Evolutionary conservation across 2,888 invertebrate genomes (phyloP).

Genomic region (Buathra laborator): DNA sequence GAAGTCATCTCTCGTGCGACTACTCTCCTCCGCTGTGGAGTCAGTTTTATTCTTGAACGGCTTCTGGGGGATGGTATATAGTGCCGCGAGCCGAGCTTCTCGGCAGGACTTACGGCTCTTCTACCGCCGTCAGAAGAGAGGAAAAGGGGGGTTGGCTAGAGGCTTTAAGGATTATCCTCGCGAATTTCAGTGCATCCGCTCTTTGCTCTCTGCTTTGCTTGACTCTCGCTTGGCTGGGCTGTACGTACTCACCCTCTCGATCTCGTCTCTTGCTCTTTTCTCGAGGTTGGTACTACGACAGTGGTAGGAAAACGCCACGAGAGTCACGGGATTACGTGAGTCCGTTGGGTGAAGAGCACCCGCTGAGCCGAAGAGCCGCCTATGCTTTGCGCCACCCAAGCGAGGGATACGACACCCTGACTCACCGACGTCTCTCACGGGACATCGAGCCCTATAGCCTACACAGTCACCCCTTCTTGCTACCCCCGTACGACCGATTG

Average conservation of each 20-base stretch:
- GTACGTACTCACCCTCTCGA: conserved; percentile 21
- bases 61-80: conserved; percentile 17
- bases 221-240: conserved; percentile 25
- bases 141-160: neutral
- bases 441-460: conserved; percentile 56
- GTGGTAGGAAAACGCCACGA: conserved; percentile 52
- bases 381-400: conserved; percentile 8
- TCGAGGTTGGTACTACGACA: neutral
- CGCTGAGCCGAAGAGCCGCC: conserved; percentile 36
- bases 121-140: conserved; percentile 28
- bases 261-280: conserved; percentile 20
- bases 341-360: conserved; percentile 43
- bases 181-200: conserved; percentile 64
- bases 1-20: conserved; percentile 40
- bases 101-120: conserved; percentile 59
- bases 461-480: neutral
- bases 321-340: conserved; percentile 66
- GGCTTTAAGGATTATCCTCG: conserved; percentile 68
- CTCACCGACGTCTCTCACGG: conserved; percentile 54
- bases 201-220: conserved; percentile 51
- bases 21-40: conserved; percentile 10
- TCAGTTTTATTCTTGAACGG: conserved; percentile 61
- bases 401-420: neutral
- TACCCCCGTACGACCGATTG: conserved; percentile 52
- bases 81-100: conserved; percentile 47